phyloP scores from a whole-genome alignment of 2,797 vertebrate species.

The Selene dorsalis region DNA sequence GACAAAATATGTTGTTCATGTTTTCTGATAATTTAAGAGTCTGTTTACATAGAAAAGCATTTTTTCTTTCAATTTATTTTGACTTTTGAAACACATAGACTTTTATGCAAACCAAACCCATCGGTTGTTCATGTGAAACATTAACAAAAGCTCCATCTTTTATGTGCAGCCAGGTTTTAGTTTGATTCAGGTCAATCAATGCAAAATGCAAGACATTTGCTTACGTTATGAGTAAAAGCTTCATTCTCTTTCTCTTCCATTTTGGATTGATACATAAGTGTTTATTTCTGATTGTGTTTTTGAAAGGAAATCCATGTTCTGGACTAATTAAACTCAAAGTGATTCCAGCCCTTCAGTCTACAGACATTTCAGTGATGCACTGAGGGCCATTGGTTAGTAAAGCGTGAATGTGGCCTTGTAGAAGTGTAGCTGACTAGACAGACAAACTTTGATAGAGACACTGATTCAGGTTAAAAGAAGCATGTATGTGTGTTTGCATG shows the following conservation, averaged over 20 bases:
- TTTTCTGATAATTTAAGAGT: background rate
- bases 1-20: background rate
- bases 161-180: background rate
- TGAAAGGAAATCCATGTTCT: conserved; percentile 46
- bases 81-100: background rate
- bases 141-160: background rate
- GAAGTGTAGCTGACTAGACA: conserved; percentile 20
- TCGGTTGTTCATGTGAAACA: background rate
- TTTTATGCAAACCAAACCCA: background rate
- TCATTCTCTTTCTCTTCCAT: conserved; percentile 13
- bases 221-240: conserved; percentile 21
- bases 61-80: conserved; percentile 6
- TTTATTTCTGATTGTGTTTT: conserved; percentile 39
- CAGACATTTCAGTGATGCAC: conserved; percentile 32
- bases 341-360: conserved; percentile 32
- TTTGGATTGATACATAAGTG: conserved; percentile 42
- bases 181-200: conserved; percentile 49
- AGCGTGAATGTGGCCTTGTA: conserved; percentile 39
- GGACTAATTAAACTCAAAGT: conserved; percentile 52
- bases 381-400: conserved; percentile 28
- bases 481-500: background rate
- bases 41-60: background rate
- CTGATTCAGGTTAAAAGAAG: conserved; percentile 32
- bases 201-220: conserved; percentile 37
- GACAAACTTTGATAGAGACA: conserved; percentile 25